Evolutionary conservation across 2,888 invertebrate species (phyloP).

Genomic region (Catonia carolina): DNA sequence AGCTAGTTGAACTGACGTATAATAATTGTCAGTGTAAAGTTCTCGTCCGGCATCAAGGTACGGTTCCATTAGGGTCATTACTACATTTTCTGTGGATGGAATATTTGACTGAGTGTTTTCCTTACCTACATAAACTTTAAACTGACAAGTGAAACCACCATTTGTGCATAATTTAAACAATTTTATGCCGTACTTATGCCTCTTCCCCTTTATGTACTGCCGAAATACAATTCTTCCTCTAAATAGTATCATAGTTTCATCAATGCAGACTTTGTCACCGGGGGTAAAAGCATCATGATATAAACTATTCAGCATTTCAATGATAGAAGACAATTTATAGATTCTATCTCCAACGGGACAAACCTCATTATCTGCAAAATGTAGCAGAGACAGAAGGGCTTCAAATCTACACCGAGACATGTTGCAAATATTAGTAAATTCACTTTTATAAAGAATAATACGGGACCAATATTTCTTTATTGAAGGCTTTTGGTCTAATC

Average conservation of each 20-base stretch:
- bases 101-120: background rate
- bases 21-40: background rate
- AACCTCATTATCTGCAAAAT: slow-evolving; percentile 2
- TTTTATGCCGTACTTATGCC: background rate
- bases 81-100: background rate
- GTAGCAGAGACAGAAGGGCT: background rate
- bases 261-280: slow-evolving; percentile 2
- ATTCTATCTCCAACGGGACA: background rate
- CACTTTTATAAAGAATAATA: background rate
- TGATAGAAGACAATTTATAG: background rate
- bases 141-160: background rate
- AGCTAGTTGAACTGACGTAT: background rate
- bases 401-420: slow-evolving; percentile 1
- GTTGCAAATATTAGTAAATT: slow-evolving; percentile 1
- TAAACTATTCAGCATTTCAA: slow-evolving; percentile 1
- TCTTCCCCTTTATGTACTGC: background rate
- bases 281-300: slow-evolving; percentile 4
- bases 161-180: background rate
- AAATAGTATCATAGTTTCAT: background rate
- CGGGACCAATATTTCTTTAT: background rate
- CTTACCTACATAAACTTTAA: background rate
- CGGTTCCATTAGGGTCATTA: slow-evolving; percentile 1
- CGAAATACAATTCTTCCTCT: background rate
- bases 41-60: background rate
- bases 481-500: background rate